phyloP scores from a whole-genome alignment of 2,888 invertebrate species.

The Poecilus cupreus region DNA sequence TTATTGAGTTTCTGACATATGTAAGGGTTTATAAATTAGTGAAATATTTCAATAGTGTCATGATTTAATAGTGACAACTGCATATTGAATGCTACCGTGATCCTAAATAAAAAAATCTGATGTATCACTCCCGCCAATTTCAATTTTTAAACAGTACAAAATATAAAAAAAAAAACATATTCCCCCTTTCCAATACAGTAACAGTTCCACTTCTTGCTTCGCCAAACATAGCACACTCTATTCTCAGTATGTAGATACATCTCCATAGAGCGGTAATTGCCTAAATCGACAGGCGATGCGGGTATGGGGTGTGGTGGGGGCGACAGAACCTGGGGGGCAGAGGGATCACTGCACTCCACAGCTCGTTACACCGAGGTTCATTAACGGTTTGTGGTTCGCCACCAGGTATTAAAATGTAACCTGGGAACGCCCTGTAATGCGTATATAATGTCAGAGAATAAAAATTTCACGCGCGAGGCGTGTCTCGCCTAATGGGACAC shows the following conservation, averaged over 20 bases:
- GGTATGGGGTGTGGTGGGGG: neutral
- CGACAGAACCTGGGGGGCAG: neutral
- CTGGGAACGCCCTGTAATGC: conserved; percentile 40
- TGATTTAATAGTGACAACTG: neutral
- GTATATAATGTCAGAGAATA: conserved; percentile 13
- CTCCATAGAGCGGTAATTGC: neutral
- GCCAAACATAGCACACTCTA: no score
- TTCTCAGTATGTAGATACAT: neutral
- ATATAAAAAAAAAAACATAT: no score
- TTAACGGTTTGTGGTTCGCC: conserved; percentile 39
- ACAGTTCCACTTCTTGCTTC: no score
- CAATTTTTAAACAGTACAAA: no score
- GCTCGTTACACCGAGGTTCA: conserved; percentile 47
- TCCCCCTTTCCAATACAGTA: no score
- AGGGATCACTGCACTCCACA: conserved; percentile 9
- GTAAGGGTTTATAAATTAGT: neutral
- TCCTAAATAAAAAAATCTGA: neutral
- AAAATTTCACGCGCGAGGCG: neutral
- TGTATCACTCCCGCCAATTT: no score
- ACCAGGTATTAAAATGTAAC: conserved; percentile 48
- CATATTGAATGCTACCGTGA: neutral
- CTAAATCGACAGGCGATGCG: conserved; percentile 6
- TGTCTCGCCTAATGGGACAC: neutral
- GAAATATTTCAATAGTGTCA: conserved; percentile 15
- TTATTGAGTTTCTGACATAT: neutral